Conservation (phyloP, 2,888 invertebrate genomes). For the Drosophila nr. perissopoda region DNA sequence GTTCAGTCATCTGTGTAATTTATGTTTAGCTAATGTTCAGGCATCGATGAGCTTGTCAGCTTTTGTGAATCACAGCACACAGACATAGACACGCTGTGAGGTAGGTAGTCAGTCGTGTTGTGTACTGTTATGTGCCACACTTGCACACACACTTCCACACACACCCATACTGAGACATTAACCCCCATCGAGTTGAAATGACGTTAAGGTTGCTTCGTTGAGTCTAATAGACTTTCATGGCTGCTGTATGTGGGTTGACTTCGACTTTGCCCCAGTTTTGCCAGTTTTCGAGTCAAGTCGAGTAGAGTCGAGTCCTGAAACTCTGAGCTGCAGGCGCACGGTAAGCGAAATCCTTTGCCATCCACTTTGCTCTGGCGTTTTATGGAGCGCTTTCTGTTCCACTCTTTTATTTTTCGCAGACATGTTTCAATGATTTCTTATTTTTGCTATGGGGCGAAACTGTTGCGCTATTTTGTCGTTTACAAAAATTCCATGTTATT, state of each 20-base stretch:
- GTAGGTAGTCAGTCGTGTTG: slow-evolving; percentile 30
- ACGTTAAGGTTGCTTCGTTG: slow-evolving; percentile 80
- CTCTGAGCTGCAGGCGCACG: slow-evolving; percentile 48
- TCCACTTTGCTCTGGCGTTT: slow-evolving; percentile 56
- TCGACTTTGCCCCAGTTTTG: slow-evolving; percentile 71
- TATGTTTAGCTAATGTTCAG: slow-evolving; percentile 84
- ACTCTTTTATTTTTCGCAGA: slow-evolving; percentile 44
- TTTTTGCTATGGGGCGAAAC: slow-evolving; percentile 69
- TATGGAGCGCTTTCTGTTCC: slow-evolving; percentile 31
- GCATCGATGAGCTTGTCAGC: slow-evolving; percentile 82
- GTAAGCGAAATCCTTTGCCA: slow-evolving; percentile 69
- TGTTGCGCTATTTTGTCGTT: slow-evolving; percentile 75
- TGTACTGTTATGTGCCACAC: slow-evolving; percentile 33
- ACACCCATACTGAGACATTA: slow-evolving; percentile 49
- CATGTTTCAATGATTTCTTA: slow-evolving; percentile 81
- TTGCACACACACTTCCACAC: slow-evolving; percentile 18
- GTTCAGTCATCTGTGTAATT: slow-evolving; percentile 82
- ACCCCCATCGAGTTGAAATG: slow-evolving; percentile 67
- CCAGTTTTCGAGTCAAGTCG: slow-evolving; percentile 40
- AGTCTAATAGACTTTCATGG: slow-evolving; percentile 82
- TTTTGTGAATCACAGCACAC: slow-evolving; percentile 76
- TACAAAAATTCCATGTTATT: slow-evolving; percentile 61
- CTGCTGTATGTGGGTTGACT: slow-evolving; percentile 60
- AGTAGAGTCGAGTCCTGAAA: slow-evolving; percentile 37
- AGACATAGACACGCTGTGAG: slow-evolving; percentile 13